Base-by-base conservation (phyloP, 2,888 invertebrate genomes). In the Gortyna flavago region DNA sequence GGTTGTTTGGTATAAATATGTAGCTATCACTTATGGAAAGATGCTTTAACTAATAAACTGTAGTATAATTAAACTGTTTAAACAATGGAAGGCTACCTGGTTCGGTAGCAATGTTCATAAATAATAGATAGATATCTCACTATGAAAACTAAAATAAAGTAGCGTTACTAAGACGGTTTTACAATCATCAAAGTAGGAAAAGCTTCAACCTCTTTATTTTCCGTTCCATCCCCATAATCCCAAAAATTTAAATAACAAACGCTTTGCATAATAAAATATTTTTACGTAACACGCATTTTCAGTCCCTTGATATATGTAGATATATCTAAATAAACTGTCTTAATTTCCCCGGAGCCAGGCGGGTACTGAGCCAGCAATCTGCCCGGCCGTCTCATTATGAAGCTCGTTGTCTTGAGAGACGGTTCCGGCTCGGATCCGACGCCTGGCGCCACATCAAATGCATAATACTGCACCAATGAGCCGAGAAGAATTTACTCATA, bases 321-420 rank as follows among this genome's bases (percentile, higher is more conserved):
- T 84, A 87, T 89, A 87, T 92, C 90, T 91, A 91, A 92, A 94
- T 93, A 94, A 93, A 93, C 91, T 89, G 90, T 91, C 93, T 92
- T 94, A 93, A 95, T 95, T 95, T 95, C 93, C 95, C 94, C 80
- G 72, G 94, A 93, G 95, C 88, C 90, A 79, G 83, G 89, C 80
- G 86, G 83, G 85, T 87, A 89, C 89, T 89, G 90, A 80, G 87
- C 88, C 89, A 85, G 91, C 92, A 92, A 92, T 93, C 93, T 92
- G 91, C 90, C 85, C 86, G 87, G 88, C 88, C 88, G 90, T 91
- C 92, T 94, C 92, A 93, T 94, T 93, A 94, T 90, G 87, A 77
- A 88, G 84, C 88, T 88, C 87, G 90, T 91, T 92, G 90, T 91
- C 91, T 92, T 91, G 88, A 90, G 87, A 92, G 90, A 91, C 89